Conservation (phyloP, 2,888 invertebrate genomes). For the Pomacea canaliculata region DNA sequence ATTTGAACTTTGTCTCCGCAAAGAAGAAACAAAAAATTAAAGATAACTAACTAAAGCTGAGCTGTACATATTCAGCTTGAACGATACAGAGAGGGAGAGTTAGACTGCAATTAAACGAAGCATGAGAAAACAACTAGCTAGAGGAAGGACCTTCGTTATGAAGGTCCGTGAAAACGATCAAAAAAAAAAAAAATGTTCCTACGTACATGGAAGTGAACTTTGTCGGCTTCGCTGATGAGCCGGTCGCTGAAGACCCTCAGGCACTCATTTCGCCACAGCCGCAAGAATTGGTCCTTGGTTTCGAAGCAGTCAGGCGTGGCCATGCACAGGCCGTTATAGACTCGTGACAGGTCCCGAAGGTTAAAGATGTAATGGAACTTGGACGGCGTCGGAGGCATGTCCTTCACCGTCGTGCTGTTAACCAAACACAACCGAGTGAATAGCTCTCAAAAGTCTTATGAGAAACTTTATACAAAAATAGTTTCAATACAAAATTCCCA, state of each 20-base stretch:
- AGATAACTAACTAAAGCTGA: no score
- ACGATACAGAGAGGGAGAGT: not conserved
- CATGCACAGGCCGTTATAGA: constrained; percentile 84
- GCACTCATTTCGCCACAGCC: constrained; percentile 94
- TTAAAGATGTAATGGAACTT: constrained; percentile 97
- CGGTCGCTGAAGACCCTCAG: constrained; percentile 88
- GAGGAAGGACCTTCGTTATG: not conserved
- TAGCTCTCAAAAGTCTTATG: no score
- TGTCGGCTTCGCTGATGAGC: constrained; percentile 77
- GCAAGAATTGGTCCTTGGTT: constrained; percentile 79
- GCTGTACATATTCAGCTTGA: not conserved
- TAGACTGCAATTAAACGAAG: not conserved
- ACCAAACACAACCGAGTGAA: not conserved
- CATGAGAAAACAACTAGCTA: not conserved
- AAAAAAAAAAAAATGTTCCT: not conserved
- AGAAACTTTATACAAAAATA: no score
- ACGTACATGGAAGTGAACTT: constrained; percentile 66
- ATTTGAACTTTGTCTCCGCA: not conserved
- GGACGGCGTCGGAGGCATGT: constrained; percentile 89
- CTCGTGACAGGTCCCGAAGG: constrained; percentile 87
- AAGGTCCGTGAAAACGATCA: no score
- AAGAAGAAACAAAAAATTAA: not conserved
- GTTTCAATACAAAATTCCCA: no score
- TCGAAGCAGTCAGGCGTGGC: constrained; percentile 81
- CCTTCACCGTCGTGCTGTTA: constrained; percentile 75